Percentiles rank a stretch among this genome's conserved stretches.
These are phyloP conservation scores for Hydrolagus colliei DNA, from an alignment of 2,797 vertebrate genomes.

Conservation along the genomic window DNA sequence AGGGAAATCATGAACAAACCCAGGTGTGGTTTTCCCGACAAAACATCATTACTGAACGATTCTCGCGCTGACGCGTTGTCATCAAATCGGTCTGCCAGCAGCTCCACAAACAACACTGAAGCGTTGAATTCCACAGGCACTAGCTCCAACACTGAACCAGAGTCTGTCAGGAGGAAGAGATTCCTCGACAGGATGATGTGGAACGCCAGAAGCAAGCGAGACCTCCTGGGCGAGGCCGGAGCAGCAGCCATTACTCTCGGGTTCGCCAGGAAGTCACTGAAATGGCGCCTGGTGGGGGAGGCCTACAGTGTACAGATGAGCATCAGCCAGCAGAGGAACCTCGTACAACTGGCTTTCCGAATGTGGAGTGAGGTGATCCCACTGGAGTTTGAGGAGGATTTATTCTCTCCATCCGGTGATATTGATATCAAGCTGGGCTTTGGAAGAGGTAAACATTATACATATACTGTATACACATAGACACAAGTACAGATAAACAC, in stretches of 20 bases:
- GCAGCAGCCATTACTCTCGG: slow-evolving; percentile 25
- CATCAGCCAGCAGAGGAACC: slow-evolving; percentile 36
- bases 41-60: slow-evolving; percentile 32
- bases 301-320: slow-evolving; percentile 39
- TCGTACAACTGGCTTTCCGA: slow-evolving; percentile 38
- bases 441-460: slow-evolving; percentile 37
- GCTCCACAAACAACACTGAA: background rate
- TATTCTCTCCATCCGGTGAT: slow-evolving; percentile 34
- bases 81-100: background rate
- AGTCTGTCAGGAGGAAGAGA: slow-evolving; percentile 26
- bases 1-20: slow-evolving; percentile 39
- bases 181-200: slow-evolving; percentile 35
- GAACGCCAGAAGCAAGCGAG: slow-evolving; percentile 36
- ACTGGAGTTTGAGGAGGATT: slow-evolving; percentile 39
- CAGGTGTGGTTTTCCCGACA: slow-evolving; percentile 40
- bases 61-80: background rate
- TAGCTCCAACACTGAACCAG: background rate
- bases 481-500: background rate
- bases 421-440: slow-evolving; percentile 41
- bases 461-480: background rate
- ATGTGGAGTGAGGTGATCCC: slow-evolving; percentile 42
- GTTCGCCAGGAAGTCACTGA: slow-evolving; percentile 37
- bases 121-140: background rate
- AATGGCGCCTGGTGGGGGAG: slow-evolving; percentile 40
- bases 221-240: slow-evolving; percentile 6